Evolutionary conservation across 1,140 invertebrate species (phyloP).

Genomic region (Bradynema listronoti): DNA sequence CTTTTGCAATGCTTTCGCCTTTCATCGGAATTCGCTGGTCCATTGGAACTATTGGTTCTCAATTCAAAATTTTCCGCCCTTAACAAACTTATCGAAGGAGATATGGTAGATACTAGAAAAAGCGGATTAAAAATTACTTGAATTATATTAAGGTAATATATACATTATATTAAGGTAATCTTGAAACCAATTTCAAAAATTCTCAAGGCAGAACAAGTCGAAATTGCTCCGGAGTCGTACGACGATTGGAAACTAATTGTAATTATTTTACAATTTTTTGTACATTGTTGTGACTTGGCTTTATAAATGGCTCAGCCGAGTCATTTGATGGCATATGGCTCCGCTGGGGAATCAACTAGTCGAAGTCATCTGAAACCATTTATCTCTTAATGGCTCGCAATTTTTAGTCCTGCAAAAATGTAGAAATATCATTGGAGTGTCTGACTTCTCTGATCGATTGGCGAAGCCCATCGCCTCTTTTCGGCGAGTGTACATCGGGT

Average conservation of each 20-base stretch:
- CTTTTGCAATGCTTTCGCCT: slow-evolving; percentile 4
- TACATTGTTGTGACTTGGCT: too few relatives aligned
- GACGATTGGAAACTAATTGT: slow-evolving; percentile 46
- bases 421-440: too few relatives aligned
- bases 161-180: slow-evolving; percentile 25
- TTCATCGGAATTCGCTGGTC: not conserved
- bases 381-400: too few relatives aligned
- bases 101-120: not conserved
- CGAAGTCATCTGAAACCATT: too few relatives aligned
- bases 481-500: too few relatives aligned
- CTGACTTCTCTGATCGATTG: too few relatives aligned
- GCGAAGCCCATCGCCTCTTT: too few relatives aligned
- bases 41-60: not conserved
- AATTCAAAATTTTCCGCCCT: not conserved
- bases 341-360: too few relatives aligned
- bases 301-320: too few relatives aligned
- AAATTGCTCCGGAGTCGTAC: slow-evolving; percentile 28
- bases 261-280: slow-evolving; percentile 5
- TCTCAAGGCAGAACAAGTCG: slow-evolving; percentile 13
- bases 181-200: slow-evolving; percentile 25
- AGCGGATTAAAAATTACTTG: too few relatives aligned
- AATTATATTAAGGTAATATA: not conserved
- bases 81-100: not conserved
- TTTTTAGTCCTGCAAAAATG: too few relatives aligned
- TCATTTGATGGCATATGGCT: too few relatives aligned